These are phyloP conservation scores for Nannospalax galili DNA, from an alignment of 2,113 vertebrate species.

Conservation along the genomic window DNA sequence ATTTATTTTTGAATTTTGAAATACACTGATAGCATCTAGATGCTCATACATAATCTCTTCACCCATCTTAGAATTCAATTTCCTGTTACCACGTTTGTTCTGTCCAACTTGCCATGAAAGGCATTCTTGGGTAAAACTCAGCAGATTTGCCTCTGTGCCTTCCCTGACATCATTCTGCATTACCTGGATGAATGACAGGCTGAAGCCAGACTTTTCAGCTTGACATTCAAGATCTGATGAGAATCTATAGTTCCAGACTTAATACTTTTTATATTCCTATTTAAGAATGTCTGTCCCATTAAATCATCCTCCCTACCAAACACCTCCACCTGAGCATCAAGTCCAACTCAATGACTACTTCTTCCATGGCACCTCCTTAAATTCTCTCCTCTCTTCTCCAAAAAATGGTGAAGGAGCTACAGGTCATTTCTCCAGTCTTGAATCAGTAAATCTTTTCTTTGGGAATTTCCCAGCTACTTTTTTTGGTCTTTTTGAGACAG, in stretches of 20 bases:
- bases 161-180: neutral
- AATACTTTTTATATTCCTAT: neutral
- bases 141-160: neutral
- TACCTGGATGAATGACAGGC: neutral
- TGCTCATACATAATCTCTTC: neutral
- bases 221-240: neutral
- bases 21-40: neutral
- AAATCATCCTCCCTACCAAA: neutral
- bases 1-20: constrained; percentile 5
- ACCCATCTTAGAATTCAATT: neutral
- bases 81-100: neutral
- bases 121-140: neutral
- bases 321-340: neutral
- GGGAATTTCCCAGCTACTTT: too few relatives aligned
- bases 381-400: neutral
- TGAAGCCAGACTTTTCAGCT: neutral
- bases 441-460: neutral
- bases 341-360: neutral
- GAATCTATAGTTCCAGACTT: neutral
- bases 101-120: neutral
- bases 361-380: neutral
- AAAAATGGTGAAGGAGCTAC: neutral
- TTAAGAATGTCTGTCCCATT: neutral
- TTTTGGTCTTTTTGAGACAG: too few relatives aligned
- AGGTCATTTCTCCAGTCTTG: neutral